Evolutionary conservation across 2,888 invertebrate species (phyloP), one percentile per base, ranked within the genome.

Genomic region (Drosophila leonis): DNA sequence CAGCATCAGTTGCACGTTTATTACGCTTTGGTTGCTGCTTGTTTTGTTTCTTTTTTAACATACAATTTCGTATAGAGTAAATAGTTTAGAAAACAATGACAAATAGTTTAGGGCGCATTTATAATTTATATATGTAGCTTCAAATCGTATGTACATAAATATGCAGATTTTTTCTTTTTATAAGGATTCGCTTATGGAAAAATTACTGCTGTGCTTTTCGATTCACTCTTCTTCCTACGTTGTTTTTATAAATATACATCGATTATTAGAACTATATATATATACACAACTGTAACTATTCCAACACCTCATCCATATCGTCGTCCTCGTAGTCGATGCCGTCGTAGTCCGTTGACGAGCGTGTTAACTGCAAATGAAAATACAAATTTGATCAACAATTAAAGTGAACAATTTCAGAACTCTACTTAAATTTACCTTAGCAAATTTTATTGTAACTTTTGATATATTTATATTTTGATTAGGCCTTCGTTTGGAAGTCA

Each of bases 301-400:
- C 91, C 74, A 86, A 74, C 51, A 80, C 86, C 59, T 90, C 91
- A 33, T 91, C 92, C 31, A 86, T 57, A 10, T 90, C 91, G 61
- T 91, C 91, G 9, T 92, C 90, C 13, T 90, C 91, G 24, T 90
- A 91, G 31, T 90, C 87, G 29, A 90, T 72, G 63, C 85, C 90
- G 59, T 86, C 83, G 62, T 86, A 92, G 55, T 87, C 84, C 66
- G 75, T 57, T 18, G 84, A 73, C 15, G 84, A 70, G 29, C 90
- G 90, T 37, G 69, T 83, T 57, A 86, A 66, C 86, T 86, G 74
- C 33, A 83, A 83, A 83, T 29, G 24, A 24, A 33, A 54, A 10
- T 4, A 18, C 42, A 42, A 20, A 24, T 4, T 24, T 12, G 7
- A 60, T 35, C 15, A 37, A 12, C 15, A 37, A n/a, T 8, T 37